Evolutionary conservation across 2,888 invertebrate genomes (phyloP), one percentile per base, ranked within the genome.

Genomic region (Disparrhopalites patrizii): DNA sequence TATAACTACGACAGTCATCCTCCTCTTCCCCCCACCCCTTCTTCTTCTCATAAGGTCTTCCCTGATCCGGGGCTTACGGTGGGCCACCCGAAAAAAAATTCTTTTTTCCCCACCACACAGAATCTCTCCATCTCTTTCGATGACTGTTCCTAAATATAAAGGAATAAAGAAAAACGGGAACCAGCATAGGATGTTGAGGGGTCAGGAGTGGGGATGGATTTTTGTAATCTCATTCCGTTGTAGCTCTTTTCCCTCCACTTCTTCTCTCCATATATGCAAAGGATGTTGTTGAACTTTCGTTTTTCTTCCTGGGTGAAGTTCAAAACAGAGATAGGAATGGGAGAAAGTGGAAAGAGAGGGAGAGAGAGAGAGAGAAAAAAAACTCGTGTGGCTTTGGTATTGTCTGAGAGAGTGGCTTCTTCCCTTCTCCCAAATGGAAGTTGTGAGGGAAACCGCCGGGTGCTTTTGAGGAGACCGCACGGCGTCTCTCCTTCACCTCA

Each of bases 381-480:
- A 27, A 31, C n/a, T 30, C 18, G 20, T 30, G 30, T 18, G 31
- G 2, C 28, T 31, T 18, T 15, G 31, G 15, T 4, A 31, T 20
- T 27, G 23, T 54, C 13, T 31, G 52, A n/a, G n/a, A n/a, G n/a
- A n/a, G n/a, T n/a, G n/a, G n/a, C n/a, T 38, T 38, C 18, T 18
- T n/a, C 4, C 18, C 38, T 38, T 18, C 18, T 18, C n/a, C 30
- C 4, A 43, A 43, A 43, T 23, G 43, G 18, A 38, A 25, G 25
- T 27, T 5, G 36, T 7, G n/a, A 43, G 58, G 23, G 58, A 20
- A 40, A 25, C 58, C 27, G 25, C 28, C 27, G 36, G 40, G 58
- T 43, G 40, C 58, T 58, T n/a, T 58, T 58, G 58, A 27, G 58
- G 40, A 58, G 58, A 43, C 56, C 56, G 38, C 38, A 47, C 23